phyloP scores from a whole-genome alignment of 2,888 invertebrate species.

The Mesochorus sp. region DNA sequence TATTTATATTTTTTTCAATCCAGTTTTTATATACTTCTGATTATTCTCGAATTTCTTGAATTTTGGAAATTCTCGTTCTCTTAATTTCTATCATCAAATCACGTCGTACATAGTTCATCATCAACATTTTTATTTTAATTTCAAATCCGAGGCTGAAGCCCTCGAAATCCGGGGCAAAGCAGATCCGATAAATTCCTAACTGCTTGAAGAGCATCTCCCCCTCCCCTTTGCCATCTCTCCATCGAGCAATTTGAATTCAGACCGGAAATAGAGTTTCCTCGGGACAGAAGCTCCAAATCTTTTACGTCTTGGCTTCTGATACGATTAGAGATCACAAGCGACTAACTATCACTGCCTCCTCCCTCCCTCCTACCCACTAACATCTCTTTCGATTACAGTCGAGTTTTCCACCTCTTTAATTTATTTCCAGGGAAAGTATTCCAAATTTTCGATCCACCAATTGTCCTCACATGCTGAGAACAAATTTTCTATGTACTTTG shows the following conservation, averaged over 20 bases:
- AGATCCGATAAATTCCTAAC: slow-evolving; percentile 57
- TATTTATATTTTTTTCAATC: too few species aligned
- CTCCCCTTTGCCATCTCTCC: not conserved
- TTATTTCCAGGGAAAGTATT: not conserved
- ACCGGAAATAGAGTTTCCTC: slow-evolving; percentile 76
- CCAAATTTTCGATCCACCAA: not conserved
- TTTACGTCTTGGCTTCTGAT: slow-evolving; percentile 29
- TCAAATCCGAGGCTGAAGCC: slow-evolving; percentile 46
- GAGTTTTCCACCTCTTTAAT: too few species aligned
- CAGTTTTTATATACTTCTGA: too few species aligned
- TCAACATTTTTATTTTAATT: slow-evolving; percentile 43
- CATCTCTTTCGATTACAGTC: slow-evolving; percentile 22
- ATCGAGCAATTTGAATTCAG: slow-evolving; percentile 53
- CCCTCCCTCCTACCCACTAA: too few species aligned
- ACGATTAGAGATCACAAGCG: not conserved
- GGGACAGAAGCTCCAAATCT: slow-evolving; percentile 38
- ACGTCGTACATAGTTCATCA: slow-evolving; percentile 29
- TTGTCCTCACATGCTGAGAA: too few species aligned
- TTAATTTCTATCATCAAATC: not conserved
- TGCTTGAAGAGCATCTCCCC: slow-evolving; percentile 41
- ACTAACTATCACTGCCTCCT: not conserved
- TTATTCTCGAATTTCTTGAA: slow-evolving; percentile 1
- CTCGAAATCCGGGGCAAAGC: slow-evolving; percentile 54
- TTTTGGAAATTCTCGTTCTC: not conserved
- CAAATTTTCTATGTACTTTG: not conserved